A percentile compares a stretch with the other conserved stretches of the same genome.
Evolutionary conservation across 2,888 invertebrate species (phyloP).

Genomic region (Lasiommata megera): DNA sequence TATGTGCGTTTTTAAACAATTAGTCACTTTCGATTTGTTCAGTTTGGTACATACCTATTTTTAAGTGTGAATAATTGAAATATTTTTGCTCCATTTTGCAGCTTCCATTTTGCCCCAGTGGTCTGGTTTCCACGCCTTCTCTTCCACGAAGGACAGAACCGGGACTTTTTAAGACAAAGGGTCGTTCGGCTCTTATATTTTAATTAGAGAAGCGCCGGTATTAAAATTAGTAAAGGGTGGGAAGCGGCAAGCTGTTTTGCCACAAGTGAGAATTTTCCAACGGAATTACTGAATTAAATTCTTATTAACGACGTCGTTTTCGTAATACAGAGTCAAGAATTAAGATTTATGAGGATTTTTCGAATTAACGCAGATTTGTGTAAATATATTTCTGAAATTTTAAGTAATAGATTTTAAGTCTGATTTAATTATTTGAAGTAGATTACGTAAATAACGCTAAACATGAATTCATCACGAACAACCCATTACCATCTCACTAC

Average conservation of each 20-base stretch:
- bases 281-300: constrained; percentile 44
- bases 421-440: neutral
- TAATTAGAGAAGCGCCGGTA: constrained; percentile 51
- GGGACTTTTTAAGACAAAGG: constrained; percentile 35
- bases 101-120: neutral
- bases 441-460: no score
- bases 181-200: constrained; percentile 52
- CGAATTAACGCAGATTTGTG: constrained; percentile 5
- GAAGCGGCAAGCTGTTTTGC: constrained; percentile 40
- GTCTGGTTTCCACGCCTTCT: neutral
- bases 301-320: constrained; percentile 36
- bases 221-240: constrained; percentile 46
- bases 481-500: no score
- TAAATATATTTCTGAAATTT: neutral
- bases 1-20: no score
- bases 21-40: no score
- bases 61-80: no score
- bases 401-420: neutral
- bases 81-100: no score
- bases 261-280: constrained; percentile 34
- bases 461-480: no score
- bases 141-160: neutral
- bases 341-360: constrained; percentile 13
- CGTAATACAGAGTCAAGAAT: constrained; percentile 13
- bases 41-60: no score